Conservation (phyloP, 2,797 vertebrate genomes). For the Aselliscus stoliczkanus region DNA sequence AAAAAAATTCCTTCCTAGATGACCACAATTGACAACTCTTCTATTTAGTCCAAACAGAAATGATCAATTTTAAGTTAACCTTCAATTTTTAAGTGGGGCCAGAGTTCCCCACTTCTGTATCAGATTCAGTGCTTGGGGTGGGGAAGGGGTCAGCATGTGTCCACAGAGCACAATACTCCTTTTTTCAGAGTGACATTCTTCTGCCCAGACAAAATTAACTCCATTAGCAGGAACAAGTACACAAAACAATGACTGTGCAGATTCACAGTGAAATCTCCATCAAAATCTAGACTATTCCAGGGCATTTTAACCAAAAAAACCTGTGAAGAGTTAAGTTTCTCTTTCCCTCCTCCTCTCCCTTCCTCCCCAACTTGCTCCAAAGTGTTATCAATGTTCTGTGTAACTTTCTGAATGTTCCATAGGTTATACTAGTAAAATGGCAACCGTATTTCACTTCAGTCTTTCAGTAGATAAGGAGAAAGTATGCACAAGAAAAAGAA, state of each 20-base stretch:
- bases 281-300: not conserved
- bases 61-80: not conserved
- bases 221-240: not conserved
- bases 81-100: not conserved
- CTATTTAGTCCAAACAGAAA: not conserved
- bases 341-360: not conserved
- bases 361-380: not conserved
- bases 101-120: not conserved
- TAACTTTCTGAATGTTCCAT: not conserved
- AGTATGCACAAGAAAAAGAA: not conserved
- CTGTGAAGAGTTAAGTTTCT: not conserved
- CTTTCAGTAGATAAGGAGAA: not conserved
- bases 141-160: not conserved
- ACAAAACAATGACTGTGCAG: not conserved
- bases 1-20: not conserved
- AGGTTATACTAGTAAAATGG: not conserved
- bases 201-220: slow-evolving; percentile 30
- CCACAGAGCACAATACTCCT: not conserved
- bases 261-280: not conserved
- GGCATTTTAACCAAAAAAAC: not conserved
- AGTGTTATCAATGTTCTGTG: not conserved
- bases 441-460: not conserved
- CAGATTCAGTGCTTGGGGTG: not conserved
- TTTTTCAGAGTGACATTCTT: not conserved
- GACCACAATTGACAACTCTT: not conserved